phyloP scores from a whole-genome alignment of 2,888 invertebrate species.

The Julus scandinavius region DNA sequence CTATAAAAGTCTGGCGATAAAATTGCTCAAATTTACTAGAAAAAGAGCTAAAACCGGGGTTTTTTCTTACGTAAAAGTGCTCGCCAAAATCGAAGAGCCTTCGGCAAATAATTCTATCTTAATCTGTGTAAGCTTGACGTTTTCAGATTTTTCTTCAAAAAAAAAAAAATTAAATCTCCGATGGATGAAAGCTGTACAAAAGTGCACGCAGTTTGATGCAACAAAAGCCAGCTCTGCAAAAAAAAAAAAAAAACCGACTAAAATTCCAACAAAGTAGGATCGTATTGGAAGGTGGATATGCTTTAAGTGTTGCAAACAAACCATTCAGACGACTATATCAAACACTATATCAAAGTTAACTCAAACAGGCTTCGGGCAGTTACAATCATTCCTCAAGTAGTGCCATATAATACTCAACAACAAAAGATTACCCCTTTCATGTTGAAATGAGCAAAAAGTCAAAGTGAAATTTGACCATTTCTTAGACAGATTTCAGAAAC shows the following conservation, averaged over 20 bases:
- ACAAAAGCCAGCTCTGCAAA: too few relatives aligned
- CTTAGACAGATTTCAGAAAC: too few relatives aligned
- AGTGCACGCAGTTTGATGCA: background rate
- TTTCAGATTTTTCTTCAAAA: background rate
- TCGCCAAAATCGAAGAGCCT: background rate
- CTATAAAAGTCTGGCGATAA: background rate
- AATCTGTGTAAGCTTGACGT: constrained; percentile 14
- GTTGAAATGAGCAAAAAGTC: too few relatives aligned
- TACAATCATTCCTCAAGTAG: too few relatives aligned
- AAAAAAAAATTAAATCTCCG: background rate
- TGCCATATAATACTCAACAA: too few relatives aligned
- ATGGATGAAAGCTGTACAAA: constrained; percentile 18
- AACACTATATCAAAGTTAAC: too few relatives aligned
- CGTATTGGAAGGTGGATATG: background rate
- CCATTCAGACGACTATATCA: too few relatives aligned
- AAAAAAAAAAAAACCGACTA: too few relatives aligned
- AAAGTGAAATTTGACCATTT: too few relatives aligned
- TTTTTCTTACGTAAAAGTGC: background rate
- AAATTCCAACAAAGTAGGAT: background rate
- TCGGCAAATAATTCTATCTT: background rate
- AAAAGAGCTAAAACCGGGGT: background rate
- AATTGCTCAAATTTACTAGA: background rate
- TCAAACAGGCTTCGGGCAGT: too few relatives aligned
- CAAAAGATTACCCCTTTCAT: too few relatives aligned
- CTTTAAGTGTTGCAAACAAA: background rate